Percentiles rank a stretch among this genome's conserved stretches.
Evolutionary conservation across 2,888 invertebrate species (phyloP).

Genomic region (Erebia aethiops): DNA sequence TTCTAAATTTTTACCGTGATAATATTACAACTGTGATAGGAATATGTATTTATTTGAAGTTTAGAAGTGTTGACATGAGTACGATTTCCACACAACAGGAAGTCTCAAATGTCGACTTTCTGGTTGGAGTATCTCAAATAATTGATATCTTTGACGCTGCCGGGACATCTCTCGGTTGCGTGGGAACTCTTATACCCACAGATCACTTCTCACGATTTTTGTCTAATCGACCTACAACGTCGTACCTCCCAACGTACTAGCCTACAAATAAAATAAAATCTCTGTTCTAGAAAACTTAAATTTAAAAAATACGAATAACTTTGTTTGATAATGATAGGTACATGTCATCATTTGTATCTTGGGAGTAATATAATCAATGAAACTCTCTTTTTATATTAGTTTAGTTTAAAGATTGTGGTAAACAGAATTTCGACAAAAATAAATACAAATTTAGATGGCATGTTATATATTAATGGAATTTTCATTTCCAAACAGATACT

Average conservation of each 20-base stretch:
- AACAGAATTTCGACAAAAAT: no score
- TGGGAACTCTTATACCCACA: conserved; percentile 55
- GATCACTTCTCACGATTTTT: conserved; percentile 60
- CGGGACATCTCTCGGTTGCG: conserved; percentile 43
- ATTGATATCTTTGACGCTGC: conserved; percentile 36
- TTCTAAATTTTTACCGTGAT: no score
- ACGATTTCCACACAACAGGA: conserved; percentile 16
- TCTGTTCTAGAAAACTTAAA: conserved; percentile 12
- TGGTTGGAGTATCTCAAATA: conserved; percentile 36
- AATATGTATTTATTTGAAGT: background rate
- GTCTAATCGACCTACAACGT: conserved; percentile 49
- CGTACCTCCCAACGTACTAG: conserved; percentile 50
- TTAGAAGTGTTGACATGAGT: background rate
- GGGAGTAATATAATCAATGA: no score
- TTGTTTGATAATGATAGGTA: background rate
- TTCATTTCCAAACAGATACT: background rate
- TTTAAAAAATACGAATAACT: background rate
- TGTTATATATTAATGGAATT: background rate
- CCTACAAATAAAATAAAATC: conserved; percentile 41
- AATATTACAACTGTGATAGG: no score
- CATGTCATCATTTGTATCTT: no score
- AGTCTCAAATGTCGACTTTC: conserved; percentile 30
- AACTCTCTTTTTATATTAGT: no score
- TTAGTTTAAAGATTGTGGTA: no score
- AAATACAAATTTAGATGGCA: no score